A percentile compares a stretch with the other conserved stretches of the same genome.
Evolutionary conservation across 2,888 invertebrate genomes (phyloP).

Genomic region (Melanostoma mellinum): DNA sequence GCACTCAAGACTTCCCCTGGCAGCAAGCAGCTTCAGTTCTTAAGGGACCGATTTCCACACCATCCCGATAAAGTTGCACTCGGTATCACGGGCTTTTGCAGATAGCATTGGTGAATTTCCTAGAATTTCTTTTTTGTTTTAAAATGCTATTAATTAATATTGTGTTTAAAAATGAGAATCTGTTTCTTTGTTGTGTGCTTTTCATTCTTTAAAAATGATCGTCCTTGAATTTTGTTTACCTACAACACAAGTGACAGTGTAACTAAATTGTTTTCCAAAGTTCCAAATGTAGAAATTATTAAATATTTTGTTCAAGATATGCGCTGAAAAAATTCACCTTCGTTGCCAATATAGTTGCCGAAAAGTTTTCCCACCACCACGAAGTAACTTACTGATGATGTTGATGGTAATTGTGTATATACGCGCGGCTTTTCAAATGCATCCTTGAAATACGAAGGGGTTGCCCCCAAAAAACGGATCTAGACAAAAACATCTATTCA

Average conservation of each 20-base stretch:
- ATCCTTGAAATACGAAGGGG: conserved; percentile 10
- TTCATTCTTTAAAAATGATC: no score
- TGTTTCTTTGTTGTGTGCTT: no score
- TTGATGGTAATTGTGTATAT: conserved; percentile 63
- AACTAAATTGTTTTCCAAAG: no score
- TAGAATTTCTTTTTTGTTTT: no score
- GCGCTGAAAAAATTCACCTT: neutral
- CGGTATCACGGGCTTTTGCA: no score
- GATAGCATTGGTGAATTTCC: no score
- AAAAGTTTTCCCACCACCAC: conserved; percentile 60
- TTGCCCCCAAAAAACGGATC: conserved; percentile 8
- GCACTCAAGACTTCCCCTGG: conserved; percentile 66
- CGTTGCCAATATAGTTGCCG: neutral
- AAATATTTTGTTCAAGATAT: no score
- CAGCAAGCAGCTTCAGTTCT: conserved; percentile 28
- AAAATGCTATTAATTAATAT: no score
- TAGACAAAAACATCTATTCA: conserved; percentile 47
- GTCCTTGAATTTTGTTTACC: conserved; percentile 4
- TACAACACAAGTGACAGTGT: no score
- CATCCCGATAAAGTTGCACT: conserved; percentile 52
- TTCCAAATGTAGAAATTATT: no score
- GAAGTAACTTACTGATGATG: conserved; percentile 55
- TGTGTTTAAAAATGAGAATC: no score
- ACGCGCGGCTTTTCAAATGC: conserved; percentile 53
- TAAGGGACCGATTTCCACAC: conserved; percentile 66